Base-by-base conservation (phyloP, 2,888 invertebrate genomes). In the Dryocosmus kuriphilus region DNA sequence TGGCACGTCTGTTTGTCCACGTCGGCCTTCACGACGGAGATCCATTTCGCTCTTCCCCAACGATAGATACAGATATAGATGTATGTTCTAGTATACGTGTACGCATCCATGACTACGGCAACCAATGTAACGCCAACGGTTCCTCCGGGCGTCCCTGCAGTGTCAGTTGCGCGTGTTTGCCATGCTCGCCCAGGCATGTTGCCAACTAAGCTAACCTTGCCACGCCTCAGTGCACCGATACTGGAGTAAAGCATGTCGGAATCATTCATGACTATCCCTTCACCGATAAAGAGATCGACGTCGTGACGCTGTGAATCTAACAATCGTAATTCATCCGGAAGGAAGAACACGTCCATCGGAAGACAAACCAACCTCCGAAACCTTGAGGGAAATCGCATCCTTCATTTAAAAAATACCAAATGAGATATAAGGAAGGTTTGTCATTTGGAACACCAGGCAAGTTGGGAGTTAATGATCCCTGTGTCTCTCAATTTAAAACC, bases 81-180 rank as follows among this genome's bases (percentile, higher is more conserved):
- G 78, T 22, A n/a, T 46, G 75, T 80, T 74, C 79, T 57, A 75
- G 79, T 79, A 76, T 67, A 35, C 79, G 77, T 81, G 77, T 79
- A 83, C 81, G 79, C 79, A 75, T 80, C 78, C 81, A 81, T 80
- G 81, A 83, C 84, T 85, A 82, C 84, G 83, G 81, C 81, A 77
- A 77, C 79, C 80, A 81, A 77, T 81, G 77, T 83, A 46, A n/a
- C 60, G 67, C 63, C 63, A 35, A 63, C 65, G 75, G 81, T 81
- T 82, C 82, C 82, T 79, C 82, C 83, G 83, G 81, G 85, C 85
- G 84, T 89, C 88, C 89, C 87, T 85, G 80, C 85, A 87, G 90
- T 90, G 88, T 89, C 90, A 90, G 90, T 89, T 88, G 88, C 88
- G 88, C 87, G 88, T 90, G 88, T 91, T 91, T 91, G 87, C 88